phyloP scores from a whole-genome alignment of 2,113 vertebrate genomes.

The Periophthalmus modestus region DNA sequence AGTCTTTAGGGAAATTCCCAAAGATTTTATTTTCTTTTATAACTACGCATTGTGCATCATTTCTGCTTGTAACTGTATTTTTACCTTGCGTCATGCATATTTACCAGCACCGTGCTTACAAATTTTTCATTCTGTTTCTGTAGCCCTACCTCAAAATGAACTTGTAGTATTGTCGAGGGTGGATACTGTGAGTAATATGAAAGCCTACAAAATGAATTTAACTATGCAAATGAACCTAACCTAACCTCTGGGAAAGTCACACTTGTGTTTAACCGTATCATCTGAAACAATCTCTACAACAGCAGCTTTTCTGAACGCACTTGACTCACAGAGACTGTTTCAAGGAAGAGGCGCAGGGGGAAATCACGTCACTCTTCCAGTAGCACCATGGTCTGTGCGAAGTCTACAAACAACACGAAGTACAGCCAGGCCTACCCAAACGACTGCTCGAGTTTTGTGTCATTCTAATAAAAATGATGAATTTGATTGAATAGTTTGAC shows the following conservation, averaged over 20 bases:
- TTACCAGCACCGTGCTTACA: conserved; percentile 1
- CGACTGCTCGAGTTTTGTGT: neutral
- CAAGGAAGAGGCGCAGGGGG: conserved; percentile 59
- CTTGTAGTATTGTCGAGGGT: neutral
- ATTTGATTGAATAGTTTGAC: too few species aligned
- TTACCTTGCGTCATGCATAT: neutral
- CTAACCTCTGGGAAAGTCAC: conserved; percentile 47
- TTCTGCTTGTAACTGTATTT: neutral
- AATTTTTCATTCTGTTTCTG: neutral
- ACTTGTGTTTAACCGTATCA: conserved; percentile 24
- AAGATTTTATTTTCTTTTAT: too few species aligned
- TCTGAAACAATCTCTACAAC: conserved; percentile 33
- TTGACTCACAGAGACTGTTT: conserved; percentile 63
- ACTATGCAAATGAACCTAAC: neutral
- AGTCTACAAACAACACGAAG: neutral
- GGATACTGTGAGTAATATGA: conserved; percentile 5
- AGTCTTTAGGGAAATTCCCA: too few species aligned
- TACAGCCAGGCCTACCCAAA: too few species aligned
- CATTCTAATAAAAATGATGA: neutral
- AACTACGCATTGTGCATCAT: neutral
- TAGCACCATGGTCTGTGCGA: conserved; percentile 18
- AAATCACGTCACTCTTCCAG: conserved; percentile 48
- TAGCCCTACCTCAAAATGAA: neutral
- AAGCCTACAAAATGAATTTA: conserved; percentile 16
- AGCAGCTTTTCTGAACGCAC: conserved; percentile 34